phyloP scores from a whole-genome alignment of 2,888 invertebrate genomes.

The Mythimna impura region DNA sequence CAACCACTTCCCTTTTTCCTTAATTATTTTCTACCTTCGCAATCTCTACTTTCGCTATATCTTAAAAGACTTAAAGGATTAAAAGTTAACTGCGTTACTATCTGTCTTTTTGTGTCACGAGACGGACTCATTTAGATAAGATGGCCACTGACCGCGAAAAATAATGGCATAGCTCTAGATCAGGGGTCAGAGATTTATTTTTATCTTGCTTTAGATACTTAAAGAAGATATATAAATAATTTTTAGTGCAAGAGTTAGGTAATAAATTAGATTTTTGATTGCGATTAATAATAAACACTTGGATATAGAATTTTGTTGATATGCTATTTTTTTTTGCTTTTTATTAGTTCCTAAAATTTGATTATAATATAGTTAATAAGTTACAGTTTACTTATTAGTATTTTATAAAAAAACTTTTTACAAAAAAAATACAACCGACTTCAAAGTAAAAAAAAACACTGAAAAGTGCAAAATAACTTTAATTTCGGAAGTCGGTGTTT shows the following conservation, averaged over 20 bases:
- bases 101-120: background rate
- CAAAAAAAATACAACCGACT: no score
- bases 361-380: no score
- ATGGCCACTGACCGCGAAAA: slow-evolving; percentile 36
- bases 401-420: no score
- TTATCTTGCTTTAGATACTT: slow-evolving; percentile 5
- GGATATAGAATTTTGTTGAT: background rate
- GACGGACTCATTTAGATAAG: slow-evolving; percentile 29
- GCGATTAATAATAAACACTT: background rate
- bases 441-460: no score
- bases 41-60: slow-evolving; percentile 5
- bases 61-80: background rate
- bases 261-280: background rate
- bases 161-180: slow-evolving; percentile 13
- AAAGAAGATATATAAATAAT: background rate
- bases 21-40: background rate
- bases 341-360: no score
- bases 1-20: no score
- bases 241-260: slow-evolving; percentile 8
- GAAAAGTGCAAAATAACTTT: no score
- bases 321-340: background rate
- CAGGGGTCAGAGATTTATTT: slow-evolving; percentile 15
- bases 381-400: no score
- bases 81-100: slow-evolving; percentile 8
- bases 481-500: no score